Base-by-base conservation (phyloP, 53 echinoderm and acorn worm genomes). In the Holothuria scabra region DNA sequence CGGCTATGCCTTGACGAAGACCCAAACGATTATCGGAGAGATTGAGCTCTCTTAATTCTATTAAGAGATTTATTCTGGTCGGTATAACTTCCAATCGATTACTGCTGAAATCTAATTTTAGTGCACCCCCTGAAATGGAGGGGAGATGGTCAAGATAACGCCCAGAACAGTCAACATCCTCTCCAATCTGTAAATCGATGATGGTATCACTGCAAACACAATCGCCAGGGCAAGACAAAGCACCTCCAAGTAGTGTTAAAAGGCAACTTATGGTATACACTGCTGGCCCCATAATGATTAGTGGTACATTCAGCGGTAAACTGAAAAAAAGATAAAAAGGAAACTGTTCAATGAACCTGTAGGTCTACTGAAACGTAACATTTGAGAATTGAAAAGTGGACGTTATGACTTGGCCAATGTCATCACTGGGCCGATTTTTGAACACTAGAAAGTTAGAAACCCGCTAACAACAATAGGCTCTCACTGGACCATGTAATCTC, bases 91-190 rank as follows among this genome's bases (percentile, higher is more conserved):
- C 57, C 14, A 78, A 32, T 0, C 59, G 12, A 56, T 78, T 78
- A 14, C 56, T 32, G 13, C 78, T 78, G 57, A 78, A 78, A 19
- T 78, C 55, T 28, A 78, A 56, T 32, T 58, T 78, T 11, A 78
- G 25, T 9, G 58, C 30, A 13, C 33, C 31, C 19, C 28, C 12
- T 24, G 20, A 24, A 32, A 78, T 57, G 8, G 57, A 28, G 28
- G 78, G 78, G 6, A 78, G 12, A 2, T 29, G 13, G 2, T 78
- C 59, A 21, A 26, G 32, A 30, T 30, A 78, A 58, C 26, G 41
- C 9, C 56, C 52, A 8, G 76, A 76, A 76, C 76, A 76, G 38
- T 76, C 76, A 18, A 76, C 55, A 22, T 20, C 11, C 28, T 10
- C 55, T 49, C 76, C 76, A 16, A 14, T 13, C 56, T 52, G 76